Evolutionary conservation across 2,113 vertebrate species (phyloP).

Genomic region (Trichomycterus rosablanca): DNA sequence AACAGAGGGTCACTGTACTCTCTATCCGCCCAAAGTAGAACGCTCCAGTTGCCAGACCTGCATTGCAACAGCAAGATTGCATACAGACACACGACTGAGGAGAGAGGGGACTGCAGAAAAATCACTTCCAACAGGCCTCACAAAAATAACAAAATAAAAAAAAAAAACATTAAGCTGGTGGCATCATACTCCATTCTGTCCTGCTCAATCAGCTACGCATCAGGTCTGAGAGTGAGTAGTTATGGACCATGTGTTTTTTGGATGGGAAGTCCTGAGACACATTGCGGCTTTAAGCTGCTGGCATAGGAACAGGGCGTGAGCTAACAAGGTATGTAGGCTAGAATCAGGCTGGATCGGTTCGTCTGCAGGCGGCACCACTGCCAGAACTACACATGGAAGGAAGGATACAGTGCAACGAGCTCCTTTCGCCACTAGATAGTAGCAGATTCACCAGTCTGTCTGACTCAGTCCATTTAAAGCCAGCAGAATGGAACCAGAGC

Average conservation of each 20-base stretch:
- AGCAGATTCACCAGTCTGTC: slow-evolving; percentile 31
- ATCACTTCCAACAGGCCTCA: slow-evolving; percentile 8
- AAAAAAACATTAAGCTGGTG: slow-evolving; percentile 30
- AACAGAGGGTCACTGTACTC: slow-evolving; percentile 51
- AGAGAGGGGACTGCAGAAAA: slow-evolving; percentile 21
- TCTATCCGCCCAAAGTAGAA: slow-evolving; percentile 64
- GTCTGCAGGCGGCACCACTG: slow-evolving; percentile 57
- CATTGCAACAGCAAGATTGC: slow-evolving; percentile 61
- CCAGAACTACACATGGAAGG: slow-evolving; percentile 64
- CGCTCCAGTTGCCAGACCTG: slow-evolving; percentile 63
- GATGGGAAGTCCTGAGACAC: slow-evolving; percentile 75
- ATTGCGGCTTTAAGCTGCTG: slow-evolving; percentile 71
- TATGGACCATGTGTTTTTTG: slow-evolving; percentile 57
- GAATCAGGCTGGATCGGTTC: slow-evolving; percentile 72
- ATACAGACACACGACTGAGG: slow-evolving; percentile 57
- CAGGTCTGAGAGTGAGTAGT: slow-evolving; percentile 45
- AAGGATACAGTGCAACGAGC: slow-evolving; percentile 72
- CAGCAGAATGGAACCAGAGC: slow-evolving; percentile 20
- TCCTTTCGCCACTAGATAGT: slow-evolving; percentile 54
- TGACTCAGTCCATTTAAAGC: slow-evolving; percentile 26
- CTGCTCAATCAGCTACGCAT: slow-evolving; percentile 15
- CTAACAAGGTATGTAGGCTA: slow-evolving; percentile 57
- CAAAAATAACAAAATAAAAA: slow-evolving; percentile 28
- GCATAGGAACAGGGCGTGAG: slow-evolving; percentile 70
- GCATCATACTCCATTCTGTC: slow-evolving; percentile 17